A percentile compares a stretch with the other conserved stretches of the same genome.
Evolutionary conservation across 2,797 vertebrate species (phyloP).

Genomic region (Heteromormyrus szaboi): DNA sequence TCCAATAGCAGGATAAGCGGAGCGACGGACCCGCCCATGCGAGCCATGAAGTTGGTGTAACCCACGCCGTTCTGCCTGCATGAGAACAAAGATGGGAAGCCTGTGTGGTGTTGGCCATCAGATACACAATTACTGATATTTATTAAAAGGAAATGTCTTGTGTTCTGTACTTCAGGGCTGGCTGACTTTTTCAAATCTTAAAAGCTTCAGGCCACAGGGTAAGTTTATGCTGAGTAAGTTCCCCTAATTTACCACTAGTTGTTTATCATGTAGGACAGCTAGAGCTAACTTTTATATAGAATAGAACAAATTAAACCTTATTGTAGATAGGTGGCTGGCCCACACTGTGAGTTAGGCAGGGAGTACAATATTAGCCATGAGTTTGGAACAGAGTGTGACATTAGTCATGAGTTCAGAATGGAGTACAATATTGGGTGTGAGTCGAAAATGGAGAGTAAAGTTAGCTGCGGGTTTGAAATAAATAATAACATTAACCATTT

Average conservation of each 20-base stretch:
- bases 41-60: conserved; percentile 61
- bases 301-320: neutral
- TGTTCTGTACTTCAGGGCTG: neutral
- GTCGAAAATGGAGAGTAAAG: neutral
- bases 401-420: neutral
- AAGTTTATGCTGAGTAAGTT: neutral
- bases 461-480: neutral
- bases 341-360: neutral
- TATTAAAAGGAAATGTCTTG: neutral
- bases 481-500: neutral
- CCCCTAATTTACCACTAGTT: neutral
- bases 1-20: conserved; percentile 73
- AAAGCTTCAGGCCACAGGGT: neutral
- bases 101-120: neutral
- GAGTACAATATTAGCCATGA: neutral
- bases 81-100: neutral
- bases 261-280: neutral
- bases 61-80: conserved; percentile 79
- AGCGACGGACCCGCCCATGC: conserved; percentile 66
- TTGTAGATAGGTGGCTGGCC: neutral
- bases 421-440: neutral
- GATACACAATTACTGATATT: neutral
- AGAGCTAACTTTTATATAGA: neutral
- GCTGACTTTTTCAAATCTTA: neutral
- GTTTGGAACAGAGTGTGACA: neutral